Conservation (phyloP, 2,888 invertebrate genomes). For the Aquatica leii region DNA sequence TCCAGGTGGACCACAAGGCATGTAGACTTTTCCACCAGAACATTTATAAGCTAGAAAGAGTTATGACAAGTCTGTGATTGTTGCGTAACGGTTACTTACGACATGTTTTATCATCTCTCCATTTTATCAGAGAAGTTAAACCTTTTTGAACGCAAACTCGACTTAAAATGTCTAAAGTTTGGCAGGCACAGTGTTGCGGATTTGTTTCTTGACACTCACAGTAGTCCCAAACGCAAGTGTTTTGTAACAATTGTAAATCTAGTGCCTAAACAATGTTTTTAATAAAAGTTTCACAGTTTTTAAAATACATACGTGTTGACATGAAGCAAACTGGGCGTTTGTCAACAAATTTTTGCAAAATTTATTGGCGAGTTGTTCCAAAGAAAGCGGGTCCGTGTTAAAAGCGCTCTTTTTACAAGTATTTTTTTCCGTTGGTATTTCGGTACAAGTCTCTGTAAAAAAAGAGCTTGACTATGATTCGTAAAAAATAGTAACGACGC, state of each 20-base stretch:
- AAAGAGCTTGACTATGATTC: too few species aligned
- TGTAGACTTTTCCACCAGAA: conserved; percentile 77
- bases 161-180: conserved; percentile 78
- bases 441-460: conserved; percentile 66
- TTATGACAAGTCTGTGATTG: not conserved
- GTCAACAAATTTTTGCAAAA: conserved; percentile 72
- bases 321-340: conserved; percentile 71
- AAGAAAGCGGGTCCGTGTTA: too few species aligned
- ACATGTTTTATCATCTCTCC: conserved; percentile 81
- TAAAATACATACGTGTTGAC: conserved; percentile 62
- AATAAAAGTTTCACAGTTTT: not conserved
- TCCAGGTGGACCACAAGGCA: conserved; percentile 75
- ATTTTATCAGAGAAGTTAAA: conserved; percentile 68
- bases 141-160: conserved; percentile 77
- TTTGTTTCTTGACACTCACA: conserved; percentile 68
- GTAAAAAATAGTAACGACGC: conserved; percentile 21
- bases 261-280: conserved; percentile 18
- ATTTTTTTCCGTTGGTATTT: conserved; percentile 62
- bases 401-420: conserved; percentile 62
- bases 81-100: too few species aligned
- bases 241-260: conserved; percentile 63
- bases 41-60: conserved; percentile 77
- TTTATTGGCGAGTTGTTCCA: conserved; percentile 61
- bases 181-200: conserved; percentile 76
- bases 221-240: conserved; percentile 83